These are phyloP conservation scores for Himalopsyche kuldschensis DNA, from an alignment of 2,888 invertebrate species.

Conservation along the genomic window DNA sequence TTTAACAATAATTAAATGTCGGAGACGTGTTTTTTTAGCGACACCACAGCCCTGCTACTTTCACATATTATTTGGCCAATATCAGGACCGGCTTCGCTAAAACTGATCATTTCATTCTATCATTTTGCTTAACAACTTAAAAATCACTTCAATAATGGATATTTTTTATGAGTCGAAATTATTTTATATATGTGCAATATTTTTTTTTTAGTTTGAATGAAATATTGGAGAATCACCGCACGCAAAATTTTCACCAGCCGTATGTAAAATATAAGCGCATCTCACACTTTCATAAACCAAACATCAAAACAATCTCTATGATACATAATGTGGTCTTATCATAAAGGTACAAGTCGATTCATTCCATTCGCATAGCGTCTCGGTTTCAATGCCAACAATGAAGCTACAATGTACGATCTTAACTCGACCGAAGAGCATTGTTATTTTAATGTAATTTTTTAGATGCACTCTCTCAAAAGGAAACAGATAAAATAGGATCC, in stretches of 20 bases:
- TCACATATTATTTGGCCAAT: no score
- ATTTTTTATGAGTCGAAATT: no score
- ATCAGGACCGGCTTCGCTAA: no score
- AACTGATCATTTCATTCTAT: no score
- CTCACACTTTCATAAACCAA: conserved; percentile 20
- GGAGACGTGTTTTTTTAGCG: no score
- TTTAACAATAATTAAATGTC: no score
- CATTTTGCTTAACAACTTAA: no score
- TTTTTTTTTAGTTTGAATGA: no score
- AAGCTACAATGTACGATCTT: conserved; percentile 1
- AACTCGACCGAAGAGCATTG: not conserved
- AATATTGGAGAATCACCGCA: not conserved
- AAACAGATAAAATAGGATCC: not conserved
- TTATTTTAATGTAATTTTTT: not conserved
- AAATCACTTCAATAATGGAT: no score
- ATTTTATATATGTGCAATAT: no score
- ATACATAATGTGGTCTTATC: not conserved
- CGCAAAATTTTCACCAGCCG: not conserved
- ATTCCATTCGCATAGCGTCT: conserved; percentile 3
- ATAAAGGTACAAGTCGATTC: conserved; percentile 21
- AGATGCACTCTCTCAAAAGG: not conserved
- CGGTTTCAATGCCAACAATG: conserved; percentile 6
- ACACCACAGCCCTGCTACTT: no score
- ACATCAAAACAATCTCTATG: not conserved
- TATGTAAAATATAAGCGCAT: not conserved